Conservation (phyloP, 2,888 invertebrate genomes). For the Drepanosiphum platanoidis region DNA sequence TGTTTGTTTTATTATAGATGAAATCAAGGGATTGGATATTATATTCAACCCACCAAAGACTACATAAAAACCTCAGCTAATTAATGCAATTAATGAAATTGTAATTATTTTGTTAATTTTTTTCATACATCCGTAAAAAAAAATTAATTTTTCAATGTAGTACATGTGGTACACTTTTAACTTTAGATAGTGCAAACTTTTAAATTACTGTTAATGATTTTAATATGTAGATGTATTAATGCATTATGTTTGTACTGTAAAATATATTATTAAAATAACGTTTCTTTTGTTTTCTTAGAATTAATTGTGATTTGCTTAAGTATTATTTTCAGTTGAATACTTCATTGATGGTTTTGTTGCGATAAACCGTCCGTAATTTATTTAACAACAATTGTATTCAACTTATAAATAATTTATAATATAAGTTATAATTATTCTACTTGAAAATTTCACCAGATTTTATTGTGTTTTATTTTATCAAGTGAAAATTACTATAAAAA, state of each 20-base stretch:
- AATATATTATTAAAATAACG: conserved; percentile 7
- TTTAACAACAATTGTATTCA: no score
- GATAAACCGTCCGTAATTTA: no score
- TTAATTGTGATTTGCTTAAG: no score
- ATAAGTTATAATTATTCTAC: no score
- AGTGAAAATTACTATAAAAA: no score
- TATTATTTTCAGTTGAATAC: no score
- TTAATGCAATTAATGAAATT: conserved; percentile 2
- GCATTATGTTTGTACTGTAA: background rate
- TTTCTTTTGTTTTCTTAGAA: background rate
- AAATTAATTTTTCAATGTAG: conserved; percentile 7
- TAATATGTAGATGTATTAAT: background rate
- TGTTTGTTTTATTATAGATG: conserved; percentile 21
- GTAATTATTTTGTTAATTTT: background rate
- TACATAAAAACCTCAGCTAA: background rate
- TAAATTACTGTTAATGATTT: background rate
- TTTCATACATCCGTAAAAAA: background rate
- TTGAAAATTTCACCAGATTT: no score
- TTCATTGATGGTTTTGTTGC: no score
- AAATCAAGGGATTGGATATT: background rate
- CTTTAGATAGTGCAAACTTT: background rate
- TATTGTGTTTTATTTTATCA: no score
- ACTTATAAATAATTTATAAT: no score
- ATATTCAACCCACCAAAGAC: conserved; percentile 33
- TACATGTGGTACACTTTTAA: background rate